Evolutionary conservation across 1,140 invertebrate species (phyloP).

Genomic region (Drosophila burlai): DNA sequence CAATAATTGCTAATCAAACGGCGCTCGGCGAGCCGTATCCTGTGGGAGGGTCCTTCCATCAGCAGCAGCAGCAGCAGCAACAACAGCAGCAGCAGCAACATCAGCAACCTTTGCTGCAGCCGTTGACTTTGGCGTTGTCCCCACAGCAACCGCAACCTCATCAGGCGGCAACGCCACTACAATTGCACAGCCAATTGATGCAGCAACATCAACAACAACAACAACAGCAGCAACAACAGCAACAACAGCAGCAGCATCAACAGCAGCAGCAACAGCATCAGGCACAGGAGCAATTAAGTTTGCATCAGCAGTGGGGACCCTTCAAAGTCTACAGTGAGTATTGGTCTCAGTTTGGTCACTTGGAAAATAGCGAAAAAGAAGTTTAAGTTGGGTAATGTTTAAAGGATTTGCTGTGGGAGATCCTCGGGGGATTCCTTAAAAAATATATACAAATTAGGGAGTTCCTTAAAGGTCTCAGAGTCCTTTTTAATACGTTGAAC

Average conservation of each 20-base stretch:
- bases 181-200: constrained; percentile 79
- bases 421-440: neutral
- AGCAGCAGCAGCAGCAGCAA: constrained; percentile 70
- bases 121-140: constrained; percentile 76
- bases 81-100: constrained; percentile 81
- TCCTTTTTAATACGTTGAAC: too few relatives aligned
- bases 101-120: constrained; percentile 70
- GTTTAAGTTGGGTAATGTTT: constrained; percentile 3
- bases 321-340: constrained; percentile 89
- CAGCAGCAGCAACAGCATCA: constrained; percentile 67
- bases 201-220: constrained; percentile 72
- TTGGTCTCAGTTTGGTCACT: constrained; percentile 39
- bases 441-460: neutral
- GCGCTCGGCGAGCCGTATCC: constrained; percentile 59
- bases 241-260: constrained; percentile 62
- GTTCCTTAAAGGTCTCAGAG: neutral
- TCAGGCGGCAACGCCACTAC: constrained; percentile 61
- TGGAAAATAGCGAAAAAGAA: neutral
- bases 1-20: constrained; percentile 85
- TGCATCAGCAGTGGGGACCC: constrained; percentile 84
- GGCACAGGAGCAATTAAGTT: constrained; percentile 76
- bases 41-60: constrained; percentile 50
- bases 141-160: constrained; percentile 76
- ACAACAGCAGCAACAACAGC: constrained; percentile 60
- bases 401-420: constrained; percentile 1